Percentiles rank a stretch among this genome's conserved stretches.
phyloP scores from a whole-genome alignment of 2,797 vertebrate species.

The Xenentodon cancila region DNA sequence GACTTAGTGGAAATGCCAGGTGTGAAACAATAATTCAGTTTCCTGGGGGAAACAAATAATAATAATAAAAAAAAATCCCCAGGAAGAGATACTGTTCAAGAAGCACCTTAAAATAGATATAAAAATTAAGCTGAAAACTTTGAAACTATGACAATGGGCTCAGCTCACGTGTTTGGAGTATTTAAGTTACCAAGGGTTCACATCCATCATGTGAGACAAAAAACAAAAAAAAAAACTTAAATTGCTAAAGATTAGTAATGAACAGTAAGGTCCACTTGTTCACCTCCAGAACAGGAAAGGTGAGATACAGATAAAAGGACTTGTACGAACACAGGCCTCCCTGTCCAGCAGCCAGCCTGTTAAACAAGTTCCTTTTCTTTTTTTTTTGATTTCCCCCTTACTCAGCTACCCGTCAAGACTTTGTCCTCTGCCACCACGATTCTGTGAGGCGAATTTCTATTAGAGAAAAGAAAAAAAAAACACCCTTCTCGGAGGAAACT shows the following conservation, averaged over 20 bases:
- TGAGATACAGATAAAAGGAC: conserved; percentile 49
- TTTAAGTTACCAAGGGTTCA: conserved; percentile 43
- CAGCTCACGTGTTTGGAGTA: conserved; percentile 25
- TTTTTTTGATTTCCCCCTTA: conserved; percentile 72
- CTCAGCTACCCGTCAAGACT: conserved; percentile 74
- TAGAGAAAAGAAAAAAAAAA: conserved; percentile 80
- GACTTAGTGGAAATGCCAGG: no score
- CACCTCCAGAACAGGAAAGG: conserved; percentile 31
- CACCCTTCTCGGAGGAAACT: conserved; percentile 76
- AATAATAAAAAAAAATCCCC: neutral
- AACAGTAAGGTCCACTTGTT: conserved; percentile 3
- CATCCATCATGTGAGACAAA: conserved; percentile 18
- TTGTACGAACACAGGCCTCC: conserved; percentile 36
- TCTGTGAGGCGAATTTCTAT: conserved; percentile 87
- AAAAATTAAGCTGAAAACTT: no score
- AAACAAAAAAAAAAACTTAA: conserved; percentile 17
- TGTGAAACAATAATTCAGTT: no score
- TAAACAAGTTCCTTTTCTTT: no score
- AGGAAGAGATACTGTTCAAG: neutral
- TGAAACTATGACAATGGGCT: neutral
- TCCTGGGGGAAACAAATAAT: no score
- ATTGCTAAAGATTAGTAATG: conserved; percentile 49
- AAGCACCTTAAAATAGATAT: neutral
- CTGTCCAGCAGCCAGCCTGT: conserved; percentile 23
- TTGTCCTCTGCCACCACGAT: conserved; percentile 73